Base-by-base conservation (phyloP, 1,140 invertebrate species). In the Drosophila ananassae region DNA sequence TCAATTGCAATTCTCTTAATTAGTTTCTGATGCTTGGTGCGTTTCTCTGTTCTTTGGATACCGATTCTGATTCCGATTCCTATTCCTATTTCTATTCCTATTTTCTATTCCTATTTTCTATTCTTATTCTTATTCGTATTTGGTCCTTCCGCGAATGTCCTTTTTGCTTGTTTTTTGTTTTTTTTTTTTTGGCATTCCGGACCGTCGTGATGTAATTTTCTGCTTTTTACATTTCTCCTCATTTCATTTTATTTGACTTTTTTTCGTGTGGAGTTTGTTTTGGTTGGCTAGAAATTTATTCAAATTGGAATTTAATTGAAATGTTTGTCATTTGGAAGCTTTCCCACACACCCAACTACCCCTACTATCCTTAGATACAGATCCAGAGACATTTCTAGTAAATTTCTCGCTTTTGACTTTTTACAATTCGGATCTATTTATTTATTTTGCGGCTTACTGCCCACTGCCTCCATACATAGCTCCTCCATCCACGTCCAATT, bases 301-400 rank as follows among this genome's bases (percentile, higher is more conserved):
- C 56, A 64, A 80, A 80, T 80, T 80, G 77, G 72, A 80, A 72
- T 76, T 80, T 80, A 80, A 80, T 80, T 80, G 72, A 80, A 80
- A 80, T 80, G 77, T 76, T 80, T 80, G 77, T 79, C 76, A 79
- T 79, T 79, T 59, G 75, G 67, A 72, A 44, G 71, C 69, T 37
- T 79, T 79, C 76, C 61, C 61, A 79, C 50, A 55, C 54, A 58
- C 41, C 25, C n/a, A 44, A 10, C 9, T 17, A 12, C 41, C 41
- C 6, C 51, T 34, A 12, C 24, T 24, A 50, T 32, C 10, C 8
- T 9, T 24, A 41, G 12, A n/a, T 13, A 4, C 17, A 41, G 24
- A 17, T 41, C 10, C 34, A 54, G 30, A 37, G 4, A 21, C 28
- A 63, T 10, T 17, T 17, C 17, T 17, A 17, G 10, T 47, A 63